Evolutionary conservation across 2,888 invertebrate species (phyloP).

Genomic region (Scaeva pyrastri): DNA sequence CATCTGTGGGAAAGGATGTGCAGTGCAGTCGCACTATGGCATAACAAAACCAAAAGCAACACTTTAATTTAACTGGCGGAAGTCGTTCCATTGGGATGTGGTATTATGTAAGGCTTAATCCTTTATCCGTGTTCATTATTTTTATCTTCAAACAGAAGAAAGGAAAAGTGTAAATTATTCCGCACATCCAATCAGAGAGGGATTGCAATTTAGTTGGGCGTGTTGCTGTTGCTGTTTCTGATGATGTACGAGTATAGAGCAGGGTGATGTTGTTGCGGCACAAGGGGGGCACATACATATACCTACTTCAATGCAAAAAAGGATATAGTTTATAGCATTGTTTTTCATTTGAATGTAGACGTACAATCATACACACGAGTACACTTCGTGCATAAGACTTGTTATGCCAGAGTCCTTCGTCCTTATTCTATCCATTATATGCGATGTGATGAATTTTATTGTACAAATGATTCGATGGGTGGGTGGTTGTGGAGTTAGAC

Average conservation of each 20-base stretch:
- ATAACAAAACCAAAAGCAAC: slow-evolving; percentile 66
- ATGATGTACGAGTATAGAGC: neutral
- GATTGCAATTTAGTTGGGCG: slow-evolving; percentile 82
- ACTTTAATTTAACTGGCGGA: slow-evolving; percentile 82
- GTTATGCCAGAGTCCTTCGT: slow-evolving; percentile 63
- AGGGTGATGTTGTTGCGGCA: neutral
- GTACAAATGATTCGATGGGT: slow-evolving; percentile 71
- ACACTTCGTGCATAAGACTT: slow-evolving; percentile 30
- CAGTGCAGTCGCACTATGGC: neutral
- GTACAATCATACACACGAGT: no score
- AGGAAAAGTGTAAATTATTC: slow-evolving; percentile 76
- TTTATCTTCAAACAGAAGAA: slow-evolving; percentile 79
- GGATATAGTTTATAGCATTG: slow-evolving; percentile 71
- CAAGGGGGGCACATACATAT: neutral
- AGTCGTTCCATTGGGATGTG: slow-evolving; percentile 79
- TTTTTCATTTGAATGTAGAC: slow-evolving; percentile 63
- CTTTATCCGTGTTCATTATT: slow-evolving; percentile 81
- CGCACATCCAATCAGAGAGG: slow-evolving; percentile 81
- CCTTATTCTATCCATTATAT: slow-evolving; percentile 75
- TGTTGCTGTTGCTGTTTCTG: neutral
- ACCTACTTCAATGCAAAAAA: slow-evolving; percentile 43
- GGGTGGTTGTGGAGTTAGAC: slow-evolving; percentile 14
- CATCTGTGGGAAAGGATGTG: neutral
- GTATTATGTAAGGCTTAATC: slow-evolving; percentile 74
- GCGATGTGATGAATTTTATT: slow-evolving; percentile 73